A percentile compares a stretch with the other conserved stretches of the same genome.
These are phyloP conservation scores for Ptychodera flava DNA, from an alignment of 35 echinoderm and acorn worm genomes.

Conservation along the genomic window DNA sequence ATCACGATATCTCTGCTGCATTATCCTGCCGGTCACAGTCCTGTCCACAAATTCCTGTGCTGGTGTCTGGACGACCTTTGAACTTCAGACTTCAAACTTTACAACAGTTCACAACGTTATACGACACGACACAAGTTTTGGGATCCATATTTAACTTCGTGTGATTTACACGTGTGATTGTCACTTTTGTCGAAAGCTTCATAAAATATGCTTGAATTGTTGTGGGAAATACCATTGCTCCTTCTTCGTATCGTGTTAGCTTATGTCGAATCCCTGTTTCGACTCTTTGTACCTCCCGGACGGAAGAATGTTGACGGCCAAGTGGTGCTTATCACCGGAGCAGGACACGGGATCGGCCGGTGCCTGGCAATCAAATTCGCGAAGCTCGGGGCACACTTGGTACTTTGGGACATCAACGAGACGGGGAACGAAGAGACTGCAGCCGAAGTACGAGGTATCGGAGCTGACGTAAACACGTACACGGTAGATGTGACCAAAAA, in stretches of 20 bases:
- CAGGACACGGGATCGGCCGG: constrained; percentile 63
- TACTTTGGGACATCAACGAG: constrained; percentile 89
- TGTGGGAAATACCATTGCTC: no score
- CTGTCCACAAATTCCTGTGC: no score
- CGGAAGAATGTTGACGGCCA: constrained; percentile 46
- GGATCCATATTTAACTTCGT: no score
- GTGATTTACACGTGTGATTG: no score
- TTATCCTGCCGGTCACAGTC: no score
- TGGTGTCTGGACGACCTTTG: no score
- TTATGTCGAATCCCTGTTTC: constrained; percentile 28
- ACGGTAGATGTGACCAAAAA: constrained; percentile 72
- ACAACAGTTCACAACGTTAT: no score
- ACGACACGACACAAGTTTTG: no score
- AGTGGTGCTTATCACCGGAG: constrained; percentile 59
- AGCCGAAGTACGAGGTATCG: constrained; percentile 25
- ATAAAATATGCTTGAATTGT: no score
- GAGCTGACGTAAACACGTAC: constrained; percentile 42
- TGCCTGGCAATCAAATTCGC: constrained; percentile 50
- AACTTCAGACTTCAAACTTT: no score
- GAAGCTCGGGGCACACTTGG: constrained; percentile 42
- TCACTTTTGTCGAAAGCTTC: no score
- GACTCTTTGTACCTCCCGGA: constrained; percentile 29
- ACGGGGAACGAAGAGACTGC: constrained; percentile 60
- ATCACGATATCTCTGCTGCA: no score
- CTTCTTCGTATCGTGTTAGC: constrained; percentile 13